A percentile compares a stretch with the other conserved stretches of the same genome.
Conservation (phyloP, 2,797 vertebrate genomes). For the Pempheris klunzingeri region DNA sequence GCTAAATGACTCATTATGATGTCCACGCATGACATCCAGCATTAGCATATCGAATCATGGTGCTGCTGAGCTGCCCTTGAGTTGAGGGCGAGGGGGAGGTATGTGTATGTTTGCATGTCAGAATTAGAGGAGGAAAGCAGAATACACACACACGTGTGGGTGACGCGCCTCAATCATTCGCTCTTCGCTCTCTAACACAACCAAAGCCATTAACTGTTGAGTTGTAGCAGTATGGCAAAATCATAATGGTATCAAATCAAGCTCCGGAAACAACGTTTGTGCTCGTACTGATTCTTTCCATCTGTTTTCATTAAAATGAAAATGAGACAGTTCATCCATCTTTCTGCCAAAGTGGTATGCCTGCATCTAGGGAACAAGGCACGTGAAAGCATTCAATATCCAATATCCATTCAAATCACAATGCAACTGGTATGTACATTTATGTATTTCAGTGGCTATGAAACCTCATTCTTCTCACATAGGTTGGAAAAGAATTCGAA, state of each 20-base stretch:
- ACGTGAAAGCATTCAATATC: slow-evolving; percentile 43
- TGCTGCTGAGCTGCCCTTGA: slow-evolving; percentile 71
- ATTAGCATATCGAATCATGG: slow-evolving; percentile 83
- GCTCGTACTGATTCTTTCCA: slow-evolving; percentile 58
- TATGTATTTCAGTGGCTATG: slow-evolving; percentile 38
- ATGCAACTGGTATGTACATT: slow-evolving; percentile 8
- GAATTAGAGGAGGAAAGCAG: slow-evolving; percentile 22
- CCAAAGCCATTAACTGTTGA: slow-evolving; percentile 47
- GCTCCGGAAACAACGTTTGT: slow-evolving; percentile 62
- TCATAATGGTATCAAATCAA: slow-evolving; percentile 51
- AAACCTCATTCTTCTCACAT: slow-evolving; percentile 19
- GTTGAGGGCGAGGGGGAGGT: slow-evolving; percentile 20
- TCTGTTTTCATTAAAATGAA: slow-evolving; percentile 79
- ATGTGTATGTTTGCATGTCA: slow-evolving; percentile 41
- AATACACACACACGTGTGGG: not conserved
- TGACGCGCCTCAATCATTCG: not conserved
- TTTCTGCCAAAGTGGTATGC: slow-evolving; percentile 59
- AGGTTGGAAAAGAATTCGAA: not conserved
- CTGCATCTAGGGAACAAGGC: slow-evolving; percentile 35
- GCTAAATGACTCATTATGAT: slow-evolving; percentile 82
- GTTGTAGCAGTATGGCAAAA: slow-evolving; percentile 53
- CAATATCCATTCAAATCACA: slow-evolving; percentile 66
- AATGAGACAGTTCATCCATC: slow-evolving; percentile 72
- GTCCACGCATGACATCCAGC: slow-evolving; percentile 78
- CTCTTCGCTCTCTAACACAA: slow-evolving; percentile 3